Conservation (phyloP, 2,797 vertebrate genomes). For the Apogon hyalosoma region DNA sequence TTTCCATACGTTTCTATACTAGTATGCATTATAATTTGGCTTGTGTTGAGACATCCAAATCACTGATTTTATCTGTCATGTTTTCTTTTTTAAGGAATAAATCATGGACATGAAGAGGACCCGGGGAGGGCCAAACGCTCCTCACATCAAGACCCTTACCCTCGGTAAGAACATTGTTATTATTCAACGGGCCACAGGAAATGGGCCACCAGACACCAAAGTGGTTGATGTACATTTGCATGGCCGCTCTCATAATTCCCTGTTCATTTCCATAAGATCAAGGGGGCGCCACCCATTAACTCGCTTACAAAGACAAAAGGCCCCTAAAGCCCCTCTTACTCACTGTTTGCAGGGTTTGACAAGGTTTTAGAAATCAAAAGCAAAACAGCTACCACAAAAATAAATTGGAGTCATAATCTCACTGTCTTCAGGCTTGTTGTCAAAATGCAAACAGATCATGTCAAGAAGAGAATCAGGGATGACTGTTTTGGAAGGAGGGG, state of each 20-base stretch:
- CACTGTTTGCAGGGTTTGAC: conserved; percentile 65
- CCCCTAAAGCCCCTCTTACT: conserved; percentile 74
- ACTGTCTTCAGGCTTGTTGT: conserved; percentile 57
- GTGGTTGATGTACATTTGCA: conserved; percentile 86
- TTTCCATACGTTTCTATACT: conserved; percentile 27
- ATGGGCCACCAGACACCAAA: conserved; percentile 85
- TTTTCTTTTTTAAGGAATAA: conserved; percentile 86
- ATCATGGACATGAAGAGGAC: conserved; percentile 78
- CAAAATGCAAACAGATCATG: conserved; percentile 76
- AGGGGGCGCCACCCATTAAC: conserved; percentile 83
- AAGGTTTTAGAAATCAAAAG: conserved; percentile 75
- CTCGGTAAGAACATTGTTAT: conserved; percentile 82
- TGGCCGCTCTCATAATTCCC: conserved; percentile 83
- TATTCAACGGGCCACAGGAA: conserved; percentile 82
- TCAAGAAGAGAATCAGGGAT: conserved; percentile 72
- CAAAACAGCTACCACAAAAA: conserved; percentile 56
- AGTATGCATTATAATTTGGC: conserved; percentile 58
- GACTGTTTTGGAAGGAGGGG: conserved; percentile 65
- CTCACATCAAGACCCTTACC: conserved; percentile 85
- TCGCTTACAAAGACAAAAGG: conserved; percentile 83
- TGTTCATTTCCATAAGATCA: conserved; percentile 86
- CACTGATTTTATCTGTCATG: conserved; percentile 71
- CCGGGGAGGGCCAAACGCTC: conserved; percentile 80
- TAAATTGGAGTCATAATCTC: conserved; percentile 66
- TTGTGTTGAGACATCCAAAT: conserved; percentile 63